Conservation (phyloP, 2,888 invertebrate genomes). For the Agrotis exclamationis region DNA sequence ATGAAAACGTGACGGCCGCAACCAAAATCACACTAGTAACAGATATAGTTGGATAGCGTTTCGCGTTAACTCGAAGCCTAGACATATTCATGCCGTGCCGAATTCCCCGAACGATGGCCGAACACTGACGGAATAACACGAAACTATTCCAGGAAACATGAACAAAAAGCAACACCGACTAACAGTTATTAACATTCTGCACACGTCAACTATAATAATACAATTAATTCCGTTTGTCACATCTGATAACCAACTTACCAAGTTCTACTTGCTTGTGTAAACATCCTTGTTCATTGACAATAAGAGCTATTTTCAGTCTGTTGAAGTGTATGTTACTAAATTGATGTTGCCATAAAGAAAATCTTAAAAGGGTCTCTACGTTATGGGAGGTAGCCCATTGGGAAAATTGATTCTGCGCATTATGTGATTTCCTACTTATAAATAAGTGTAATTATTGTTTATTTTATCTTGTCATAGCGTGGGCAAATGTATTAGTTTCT, state of each 20-base stretch:
- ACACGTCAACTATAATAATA: slow-evolving; percentile 85
- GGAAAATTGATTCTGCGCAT: slow-evolving; percentile 72
- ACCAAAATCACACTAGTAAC: slow-evolving; percentile 47
- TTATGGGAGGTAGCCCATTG: slow-evolving; percentile 80
- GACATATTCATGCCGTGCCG: slow-evolving; percentile 64
- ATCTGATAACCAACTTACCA: slow-evolving; percentile 68
- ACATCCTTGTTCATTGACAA: slow-evolving; percentile 42
- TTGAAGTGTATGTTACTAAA: slow-evolving; percentile 27
- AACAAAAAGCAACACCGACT: slow-evolving; percentile 77
- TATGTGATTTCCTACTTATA: slow-evolving; percentile 58
- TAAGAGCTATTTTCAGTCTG: slow-evolving; percentile 45
- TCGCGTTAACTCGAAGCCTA: slow-evolving; percentile 58
- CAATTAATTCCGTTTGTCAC: slow-evolving; percentile 86
- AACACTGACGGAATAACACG: slow-evolving; percentile 76
- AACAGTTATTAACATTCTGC: slow-evolving; percentile 77
- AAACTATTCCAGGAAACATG: slow-evolving; percentile 79
- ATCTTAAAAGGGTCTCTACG: slow-evolving; percentile 74
- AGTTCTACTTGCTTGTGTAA: slow-evolving; percentile 57
- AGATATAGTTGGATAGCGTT: slow-evolving; percentile 57
- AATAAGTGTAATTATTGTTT: slow-evolving; percentile 39
- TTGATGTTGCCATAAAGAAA: slow-evolving; percentile 68
- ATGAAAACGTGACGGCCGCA: slow-evolving; percentile 54
- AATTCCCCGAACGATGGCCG: slow-evolving; percentile 75
- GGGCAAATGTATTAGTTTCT: neutral
- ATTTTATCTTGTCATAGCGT: slow-evolving; percentile 7